Percentiles rank a stretch among this genome's conserved stretches.
phyloP scores from a whole-genome alignment of 2,113 vertebrate genomes.

The Perognathus longimembris region DNA sequence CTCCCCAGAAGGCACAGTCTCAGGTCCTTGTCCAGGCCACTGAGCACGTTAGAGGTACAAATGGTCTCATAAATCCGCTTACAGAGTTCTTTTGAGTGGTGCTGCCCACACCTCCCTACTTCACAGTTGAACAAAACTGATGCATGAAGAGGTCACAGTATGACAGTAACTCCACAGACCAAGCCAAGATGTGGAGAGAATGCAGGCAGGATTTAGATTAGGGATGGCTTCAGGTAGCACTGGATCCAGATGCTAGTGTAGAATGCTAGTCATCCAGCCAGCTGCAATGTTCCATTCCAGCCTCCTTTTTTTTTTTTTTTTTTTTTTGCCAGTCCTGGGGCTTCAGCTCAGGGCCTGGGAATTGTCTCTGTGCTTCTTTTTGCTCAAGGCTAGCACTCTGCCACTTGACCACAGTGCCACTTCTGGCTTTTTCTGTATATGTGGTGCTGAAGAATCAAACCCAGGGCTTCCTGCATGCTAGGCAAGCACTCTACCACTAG shows the following conservation, averaged over 20 bases:
- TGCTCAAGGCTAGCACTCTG: too few species aligned
- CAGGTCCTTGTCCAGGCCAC: background rate
- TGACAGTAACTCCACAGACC: background rate
- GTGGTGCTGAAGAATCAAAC: too few species aligned
- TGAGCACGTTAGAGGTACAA: background rate
- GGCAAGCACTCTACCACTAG: too few species aligned
- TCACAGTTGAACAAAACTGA: background rate
- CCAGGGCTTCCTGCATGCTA: too few species aligned
- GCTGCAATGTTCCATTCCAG: background rate
- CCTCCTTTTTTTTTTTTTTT: background rate
- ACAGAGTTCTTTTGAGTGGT: background rate
- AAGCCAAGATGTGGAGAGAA: background rate
- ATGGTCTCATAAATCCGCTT: background rate
- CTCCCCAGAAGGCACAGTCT: background rate
- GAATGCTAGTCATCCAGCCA: background rate
- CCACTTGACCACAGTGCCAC: too few species aligned
- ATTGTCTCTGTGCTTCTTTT: too few species aligned
- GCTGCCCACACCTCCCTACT: background rate
- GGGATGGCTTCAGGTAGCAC: background rate
- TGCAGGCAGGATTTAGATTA: too few species aligned
- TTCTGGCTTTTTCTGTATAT: too few species aligned
- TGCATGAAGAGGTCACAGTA: too few species aligned
- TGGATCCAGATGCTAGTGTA: background rate
- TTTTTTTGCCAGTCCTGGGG: too few species aligned
- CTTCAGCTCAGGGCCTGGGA: too few species aligned